Evolutionary conservation across 2,797 vertebrate species (phyloP).

Genomic region (Alca torda): DNA sequence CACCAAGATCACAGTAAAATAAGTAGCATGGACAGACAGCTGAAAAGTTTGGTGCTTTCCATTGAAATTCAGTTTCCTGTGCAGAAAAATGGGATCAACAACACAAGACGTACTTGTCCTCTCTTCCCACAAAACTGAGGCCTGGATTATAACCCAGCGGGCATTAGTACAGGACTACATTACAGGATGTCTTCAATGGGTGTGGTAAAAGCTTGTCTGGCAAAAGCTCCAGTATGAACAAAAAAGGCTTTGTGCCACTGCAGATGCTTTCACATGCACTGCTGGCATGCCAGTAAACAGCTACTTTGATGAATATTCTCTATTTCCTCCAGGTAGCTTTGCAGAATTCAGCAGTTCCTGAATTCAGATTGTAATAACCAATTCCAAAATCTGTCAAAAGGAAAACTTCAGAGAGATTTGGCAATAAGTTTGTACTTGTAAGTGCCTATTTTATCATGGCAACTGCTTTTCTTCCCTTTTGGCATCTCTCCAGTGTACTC

Average conservation of each 20-base stretch:
- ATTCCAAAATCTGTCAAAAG: background rate
- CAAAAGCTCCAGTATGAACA: background rate
- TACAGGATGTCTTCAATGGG: background rate
- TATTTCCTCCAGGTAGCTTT: background rate
- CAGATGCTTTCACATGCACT: background rate
- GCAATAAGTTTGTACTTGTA: background rate
- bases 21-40: background rate
- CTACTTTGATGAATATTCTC: background rate
- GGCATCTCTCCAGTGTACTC: background rate
- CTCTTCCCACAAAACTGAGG: background rate
- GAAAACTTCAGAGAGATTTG: background rate
- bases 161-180: background rate
- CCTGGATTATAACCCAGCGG: background rate
- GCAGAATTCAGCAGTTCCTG: background rate
- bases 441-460: background rate
- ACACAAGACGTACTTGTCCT: background rate
- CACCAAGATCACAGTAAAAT: background rate
- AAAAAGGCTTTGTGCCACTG: background rate
- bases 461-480: background rate
- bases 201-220: background rate
- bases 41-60: slow-evolving; percentile 63
- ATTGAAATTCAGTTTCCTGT: slow-evolving; percentile 5
- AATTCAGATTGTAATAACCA: background rate
- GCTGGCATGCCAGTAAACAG: background rate
- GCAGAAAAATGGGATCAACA: background rate